Evolutionary conservation across 2,888 invertebrate genomes (phyloP), one percentile per base, ranked within the genome.

Genomic region (Willowsia nigromaculata): DNA sequence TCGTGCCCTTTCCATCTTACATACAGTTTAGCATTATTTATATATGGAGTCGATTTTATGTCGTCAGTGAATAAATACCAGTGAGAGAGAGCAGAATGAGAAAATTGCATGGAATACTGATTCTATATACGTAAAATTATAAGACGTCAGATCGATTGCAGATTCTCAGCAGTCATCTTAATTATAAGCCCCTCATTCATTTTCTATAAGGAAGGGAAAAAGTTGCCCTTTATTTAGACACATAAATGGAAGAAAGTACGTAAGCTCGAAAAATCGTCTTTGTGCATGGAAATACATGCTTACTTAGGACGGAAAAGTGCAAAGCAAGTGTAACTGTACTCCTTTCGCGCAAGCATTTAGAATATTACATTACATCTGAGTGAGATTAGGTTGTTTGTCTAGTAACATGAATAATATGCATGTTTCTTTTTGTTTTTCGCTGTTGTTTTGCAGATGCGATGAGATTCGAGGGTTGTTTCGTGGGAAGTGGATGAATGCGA

Each of bases 121-220:
- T 43, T 43, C n/a, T n/a, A n/a, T n/a, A n/a, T 47, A 47, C n/a
- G 43, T 43, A 1, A 43, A 43, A n/a, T n/a, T n/a, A n/a, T n/a
- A n/a, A n/a, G n/a, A n/a, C n/a, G n/a, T n/a, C n/a, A n/a, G 15
- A 62, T 62, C 62, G 30, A 62, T 62, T 27, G 13, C 30, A 30
- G 62, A 82, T 82, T 65, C 47, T 18, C 27, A n/a, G 37, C 43
- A 33, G 82, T 82, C 82, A 82, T 82, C 82, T 62, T 82, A 82
- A 82, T 82, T 82, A 82, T 47, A 65, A 82, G 82, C 65, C 43
- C 62, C 43, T 82, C 82, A 47, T 65, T 82, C 65, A 80, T 30
- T 82, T 82, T 62, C 65, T 30, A 30, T 15, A 74, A 13, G 43
- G 22, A 15, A 59, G n/a, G 30, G 1, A 62, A 62, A 25, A 30